Base-by-base conservation (phyloP, 2,888 invertebrate species). In the Drosophila sordidula region DNA sequence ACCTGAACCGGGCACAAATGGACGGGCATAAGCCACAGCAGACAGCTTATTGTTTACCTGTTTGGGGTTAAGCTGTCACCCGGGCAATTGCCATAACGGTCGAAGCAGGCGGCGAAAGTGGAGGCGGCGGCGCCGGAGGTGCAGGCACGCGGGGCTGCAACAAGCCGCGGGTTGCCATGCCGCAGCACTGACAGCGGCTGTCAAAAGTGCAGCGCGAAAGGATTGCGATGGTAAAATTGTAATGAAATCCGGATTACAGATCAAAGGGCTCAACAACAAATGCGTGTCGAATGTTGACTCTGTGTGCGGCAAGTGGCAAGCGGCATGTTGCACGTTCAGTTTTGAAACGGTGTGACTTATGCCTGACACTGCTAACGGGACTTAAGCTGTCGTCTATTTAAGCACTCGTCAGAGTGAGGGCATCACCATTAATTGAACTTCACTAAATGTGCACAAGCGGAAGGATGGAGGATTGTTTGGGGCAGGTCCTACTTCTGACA, bases 231-330 rank as follows among this genome's bases (percentile, higher is more conserved):
- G 59, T 72, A 32, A 78, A 74, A 80, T 52, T 77, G 77, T 77
- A 83, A 79, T 83, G 77, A 71, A 75, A 70, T 81, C 66, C 75
- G 77, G 80, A 75, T 77, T 75, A 79, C 61, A 70, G 69, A 76
- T 80, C 78, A 70, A 64, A 63, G 57, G 34, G 57, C 52, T 76
- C 59, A 65, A 52, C 55, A 16, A 16, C 55, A 57, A 57, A 57
- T 59, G 75, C 41, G 47, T 68, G 72, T 62, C 63, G 62, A 57
- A 62, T 72, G 69, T 56, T 47, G 58, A 61, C 29, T 52, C 46
- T 6, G 16, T 38, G 55, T 26, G 38, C 29, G 32, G 38, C 44
- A 47, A 14, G 41, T 47, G 47, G 46, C 42, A 32, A 9, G 36
- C 4, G 26, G 36, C 11, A 49, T 34, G 32, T 1, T 22, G 42